Evolutionary conservation across 2,797 vertebrate genomes (phyloP), one percentile per base, ranked within the genome.

Genomic region (Sylvilagus floridanus): DNA sequence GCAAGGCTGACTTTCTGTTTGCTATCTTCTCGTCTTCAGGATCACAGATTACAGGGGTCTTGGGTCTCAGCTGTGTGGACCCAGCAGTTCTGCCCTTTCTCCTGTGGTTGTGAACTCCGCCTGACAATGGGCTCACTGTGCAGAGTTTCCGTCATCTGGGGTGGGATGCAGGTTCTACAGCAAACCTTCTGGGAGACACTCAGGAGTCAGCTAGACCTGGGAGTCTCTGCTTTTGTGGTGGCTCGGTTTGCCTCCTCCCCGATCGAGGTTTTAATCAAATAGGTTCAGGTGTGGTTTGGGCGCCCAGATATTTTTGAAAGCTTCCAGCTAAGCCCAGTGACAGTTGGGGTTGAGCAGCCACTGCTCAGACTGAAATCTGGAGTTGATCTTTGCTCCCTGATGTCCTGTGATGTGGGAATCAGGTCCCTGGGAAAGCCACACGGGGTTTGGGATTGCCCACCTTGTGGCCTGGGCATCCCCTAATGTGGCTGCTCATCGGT

Each of bases 221-320:
- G 69, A 71, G 63, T 76, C 28, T 63, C 82, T 57, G 62, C 32
- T 69, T 90, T 54, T 75, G 60, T 79, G 50, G 68, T 73, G 69
- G 3, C n/a, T 62, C 24, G 10, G 7, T 26, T n/a, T 5, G 5
- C 30, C 14, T 66, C 2, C 21, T 84, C 66, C 60, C n/a, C n/a
- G 35, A 7, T 30, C 24, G 8, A 52, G 7, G 5, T 32, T 52
- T 50, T 52, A 3, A 12, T 63, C 62, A 62, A 57, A 57, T 50
- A 35, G 75, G 37, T 16, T 9, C 7, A 16, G 12, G 0, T 28
- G 21, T 54, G 52, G 35, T 9, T 66, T 37, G 19, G 14, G 10
- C 24, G 21, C 12, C 8, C 47, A 71, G 47, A 22, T 35, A 35
- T 30, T 68, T 50, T 19, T 66, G 17, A 21, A 50, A 60, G 78